phyloP scores from a whole-genome alignment of 1,140 invertebrate genomes.

The Chrysoperla carnea region DNA sequence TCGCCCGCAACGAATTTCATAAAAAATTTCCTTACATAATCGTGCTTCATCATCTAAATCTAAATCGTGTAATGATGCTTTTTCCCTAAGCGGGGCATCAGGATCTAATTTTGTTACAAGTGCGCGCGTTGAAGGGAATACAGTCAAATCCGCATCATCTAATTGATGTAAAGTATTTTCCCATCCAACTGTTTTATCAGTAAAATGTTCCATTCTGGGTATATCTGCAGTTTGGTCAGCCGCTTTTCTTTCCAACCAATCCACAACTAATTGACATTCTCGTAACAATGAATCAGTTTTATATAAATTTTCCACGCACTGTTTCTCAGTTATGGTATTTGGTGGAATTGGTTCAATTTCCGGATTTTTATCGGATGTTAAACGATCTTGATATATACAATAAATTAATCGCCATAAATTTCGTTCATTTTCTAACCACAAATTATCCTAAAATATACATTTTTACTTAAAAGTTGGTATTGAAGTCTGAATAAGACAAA shows the following conservation, averaged over 20 bases:
- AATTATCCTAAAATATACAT: constrained; percentile 25
- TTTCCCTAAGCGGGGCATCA: constrained; percentile 75
- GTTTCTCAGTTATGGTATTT: constrained; percentile 33
- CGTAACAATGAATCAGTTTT: constrained; percentile 46
- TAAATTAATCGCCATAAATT: constrained; percentile 74
- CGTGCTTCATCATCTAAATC: constrained; percentile 77
- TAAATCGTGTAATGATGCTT: constrained; percentile 65
- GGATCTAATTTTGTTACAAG: constrained; percentile 71
- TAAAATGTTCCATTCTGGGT: constrained; percentile 48
- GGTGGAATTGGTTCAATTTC: constrained; percentile 15
- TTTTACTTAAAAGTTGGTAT: constrained; percentile 21
- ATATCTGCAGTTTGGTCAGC: constrained; percentile 44
- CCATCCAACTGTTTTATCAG: constrained; percentile 65
- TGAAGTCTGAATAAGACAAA: no score
- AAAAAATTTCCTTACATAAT: constrained; percentile 46
- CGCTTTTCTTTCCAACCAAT: constrained; percentile 81
- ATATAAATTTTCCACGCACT: constrained; percentile 38
- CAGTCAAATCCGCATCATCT: constrained; percentile 29
- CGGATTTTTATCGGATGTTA: constrained; percentile 27
- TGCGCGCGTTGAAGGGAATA: constrained; percentile 33
- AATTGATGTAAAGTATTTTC: constrained; percentile 80
- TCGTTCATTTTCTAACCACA: constrained; percentile 57
- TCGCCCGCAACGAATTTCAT: constrained; percentile 68
- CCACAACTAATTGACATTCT: constrained; percentile 71
- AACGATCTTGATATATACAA: constrained; percentile 60